phyloP scores from a whole-genome alignment of 2,113 vertebrate species.

The Spheniscus mendiculus region DNA sequence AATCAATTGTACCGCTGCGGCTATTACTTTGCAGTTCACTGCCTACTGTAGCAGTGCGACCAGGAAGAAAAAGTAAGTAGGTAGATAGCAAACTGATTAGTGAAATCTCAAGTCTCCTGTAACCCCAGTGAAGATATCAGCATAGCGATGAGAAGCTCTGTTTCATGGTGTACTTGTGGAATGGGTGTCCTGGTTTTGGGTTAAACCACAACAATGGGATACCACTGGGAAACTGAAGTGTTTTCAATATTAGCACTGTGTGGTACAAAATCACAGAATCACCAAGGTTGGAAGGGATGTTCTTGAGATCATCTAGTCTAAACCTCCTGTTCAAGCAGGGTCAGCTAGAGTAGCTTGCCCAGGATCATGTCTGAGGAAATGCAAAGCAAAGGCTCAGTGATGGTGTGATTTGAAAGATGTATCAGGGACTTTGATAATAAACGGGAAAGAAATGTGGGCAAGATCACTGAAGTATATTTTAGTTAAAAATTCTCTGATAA shows the following conservation, averaged over 20 bases:
- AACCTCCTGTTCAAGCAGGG: not conserved
- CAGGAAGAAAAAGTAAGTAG: not conserved
- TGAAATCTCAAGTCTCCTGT: not conserved
- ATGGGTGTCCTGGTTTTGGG: too few species aligned
- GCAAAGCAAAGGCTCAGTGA: not conserved
- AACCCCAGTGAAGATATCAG: not conserved
- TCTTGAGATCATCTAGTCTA: not conserved
- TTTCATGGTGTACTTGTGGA: not conserved
- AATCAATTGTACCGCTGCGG: accelerated
- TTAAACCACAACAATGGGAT: too few species aligned
- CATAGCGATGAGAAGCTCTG: not conserved
- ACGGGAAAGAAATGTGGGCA: too few species aligned
- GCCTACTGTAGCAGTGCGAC: accelerated
- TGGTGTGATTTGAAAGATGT: not conserved
- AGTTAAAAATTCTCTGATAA: too few species aligned
- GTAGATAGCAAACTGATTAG: not conserved
- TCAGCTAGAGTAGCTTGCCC: not conserved
- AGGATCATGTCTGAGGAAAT: not conserved
- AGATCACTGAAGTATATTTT: too few species aligned
- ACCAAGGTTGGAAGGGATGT: not conserved
- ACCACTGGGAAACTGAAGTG: not conserved
- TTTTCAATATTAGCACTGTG: not conserved
- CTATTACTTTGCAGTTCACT: not conserved
- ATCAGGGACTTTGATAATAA: not conserved
- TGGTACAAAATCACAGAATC: not conserved